phyloP scores from a whole-genome alignment of 1,140 invertebrate genomes.

The Hycleus phaleratus region DNA sequence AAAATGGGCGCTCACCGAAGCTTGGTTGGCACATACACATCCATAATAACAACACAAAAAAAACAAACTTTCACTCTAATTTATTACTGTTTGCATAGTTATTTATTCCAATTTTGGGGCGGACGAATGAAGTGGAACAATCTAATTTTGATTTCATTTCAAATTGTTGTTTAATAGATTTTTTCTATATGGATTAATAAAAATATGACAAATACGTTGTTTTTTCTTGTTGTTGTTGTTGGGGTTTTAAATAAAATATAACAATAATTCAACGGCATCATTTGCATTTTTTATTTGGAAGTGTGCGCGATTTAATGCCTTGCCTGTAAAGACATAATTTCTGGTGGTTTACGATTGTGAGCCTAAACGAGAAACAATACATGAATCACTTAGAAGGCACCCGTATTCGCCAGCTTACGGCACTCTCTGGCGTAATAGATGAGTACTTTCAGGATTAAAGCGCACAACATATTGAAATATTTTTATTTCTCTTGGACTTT shows the following conservation, averaged over 20 bases:
- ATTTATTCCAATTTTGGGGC: slow-evolving; percentile 22
- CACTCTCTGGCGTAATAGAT: slow-evolving; percentile 35
- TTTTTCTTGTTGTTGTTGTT: slow-evolving; percentile 8
- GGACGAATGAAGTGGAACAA: not conserved
- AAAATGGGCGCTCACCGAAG: slow-evolving; percentile 21
- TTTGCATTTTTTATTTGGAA: slow-evolving; percentile 34
- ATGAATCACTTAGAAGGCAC: slow-evolving; percentile 37
- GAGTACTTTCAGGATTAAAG: slow-evolving; percentile 40
- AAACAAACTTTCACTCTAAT: slow-evolving; percentile 27
- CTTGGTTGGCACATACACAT: no score
- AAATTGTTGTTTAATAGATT: not conserved
- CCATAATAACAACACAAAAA: no score
- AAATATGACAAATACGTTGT: slow-evolving; percentile 16
- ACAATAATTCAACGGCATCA: slow-evolving; percentile 31
- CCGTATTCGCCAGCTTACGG: slow-evolving; percentile 22
- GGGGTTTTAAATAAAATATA: not conserved
- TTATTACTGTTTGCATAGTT: slow-evolving; percentile 32
- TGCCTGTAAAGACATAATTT: slow-evolving; percentile 35
- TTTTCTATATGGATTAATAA: slow-evolving; percentile 8
- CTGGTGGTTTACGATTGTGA: slow-evolving; percentile 37
- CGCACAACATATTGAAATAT: slow-evolving; percentile 38
- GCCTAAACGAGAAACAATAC: slow-evolving; percentile 39
- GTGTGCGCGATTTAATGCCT: no score
- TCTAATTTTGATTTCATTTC: slow-evolving; percentile 1
- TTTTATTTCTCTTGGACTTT: slow-evolving; percentile 25